Evolutionary conservation across 2,113 vertebrate genomes (phyloP).

Genomic region (Pleuronectes platessa): DNA sequence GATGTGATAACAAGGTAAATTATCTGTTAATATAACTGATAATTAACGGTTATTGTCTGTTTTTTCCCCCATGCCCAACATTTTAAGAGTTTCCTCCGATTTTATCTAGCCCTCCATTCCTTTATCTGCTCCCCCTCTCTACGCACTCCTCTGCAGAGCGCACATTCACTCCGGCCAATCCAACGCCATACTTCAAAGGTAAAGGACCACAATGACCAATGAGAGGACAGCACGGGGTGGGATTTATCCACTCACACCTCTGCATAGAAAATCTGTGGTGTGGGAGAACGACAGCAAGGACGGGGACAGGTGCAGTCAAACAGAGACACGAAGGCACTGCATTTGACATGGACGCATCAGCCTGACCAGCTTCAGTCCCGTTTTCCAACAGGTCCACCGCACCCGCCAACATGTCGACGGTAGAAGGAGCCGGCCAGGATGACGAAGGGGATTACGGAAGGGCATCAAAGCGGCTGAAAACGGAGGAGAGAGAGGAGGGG

Average conservation of each 20-base stretch:
- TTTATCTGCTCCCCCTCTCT: conserved; percentile 34
- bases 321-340: background rate
- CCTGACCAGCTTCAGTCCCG: conserved; percentile 1
- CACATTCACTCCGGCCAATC: conserved; percentile 42
- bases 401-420: conserved; percentile 57
- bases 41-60: too few relatives aligned
- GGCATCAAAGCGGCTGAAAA: conserved; percentile 66
- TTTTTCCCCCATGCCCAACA: too few relatives aligned
- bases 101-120: conserved; percentile 1
- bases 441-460: conserved; percentile 67
- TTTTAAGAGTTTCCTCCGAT: background rate
- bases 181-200: conserved; percentile 4
- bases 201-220: conserved; percentile 49
- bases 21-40: too few relatives aligned
- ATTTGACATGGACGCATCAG: conserved; percentile 23
- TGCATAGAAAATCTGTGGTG: conserved; percentile 51
- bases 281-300: background rate
- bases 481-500: conserved; percentile 59
- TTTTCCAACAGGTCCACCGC: conserved; percentile 14
- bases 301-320: background rate
- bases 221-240: conserved; percentile 35
- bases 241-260: conserved; percentile 39
- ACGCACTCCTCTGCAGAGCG: conserved; percentile 50
- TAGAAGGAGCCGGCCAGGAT: conserved; percentile 39
- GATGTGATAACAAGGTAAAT: too few relatives aligned